phyloP scores from a whole-genome alignment of 2,113 vertebrate genomes.

The Apodemus sylvaticus region DNA sequence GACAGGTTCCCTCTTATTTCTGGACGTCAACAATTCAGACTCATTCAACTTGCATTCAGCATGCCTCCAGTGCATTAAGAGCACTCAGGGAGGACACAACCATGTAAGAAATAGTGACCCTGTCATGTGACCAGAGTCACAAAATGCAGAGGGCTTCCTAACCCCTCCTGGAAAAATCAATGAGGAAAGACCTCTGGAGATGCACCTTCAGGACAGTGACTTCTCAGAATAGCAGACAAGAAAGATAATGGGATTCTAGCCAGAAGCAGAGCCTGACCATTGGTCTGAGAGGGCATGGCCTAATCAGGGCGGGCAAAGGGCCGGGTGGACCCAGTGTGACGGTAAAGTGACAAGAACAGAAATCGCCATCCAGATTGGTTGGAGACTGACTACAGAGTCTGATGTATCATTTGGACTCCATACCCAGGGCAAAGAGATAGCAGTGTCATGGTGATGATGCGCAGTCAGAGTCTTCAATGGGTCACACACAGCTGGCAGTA shows the following conservation, averaged over 20 bases:
- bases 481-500: neutral
- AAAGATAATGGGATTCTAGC: neutral
- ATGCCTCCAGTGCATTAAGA: neutral
- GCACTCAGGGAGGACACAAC: neutral
- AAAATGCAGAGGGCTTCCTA: neutral
- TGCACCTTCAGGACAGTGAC: neutral
- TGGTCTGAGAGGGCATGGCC: neutral
- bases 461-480: neutral
- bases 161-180: neutral
- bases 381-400: conserved; percentile 30
- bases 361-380: neutral
- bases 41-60: neutral
- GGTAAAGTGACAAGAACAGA: neutral
- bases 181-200: neutral
- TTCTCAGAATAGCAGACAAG: neutral
- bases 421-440: conserved; percentile 32
- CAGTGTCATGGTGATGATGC: neutral
- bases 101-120: neutral
- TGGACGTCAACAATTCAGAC: neutral
- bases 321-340: neutral
- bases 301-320: neutral
- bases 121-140: accelerated
- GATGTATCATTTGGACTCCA: neutral
- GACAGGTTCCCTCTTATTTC: neutral
- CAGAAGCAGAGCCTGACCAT: neutral